Percentiles rank a stretch among this genome's conserved stretches.
Evolutionary conservation across 2,113 vertebrate species (phyloP).

Genomic region (Phalacrocorax brasilianus): DNA sequence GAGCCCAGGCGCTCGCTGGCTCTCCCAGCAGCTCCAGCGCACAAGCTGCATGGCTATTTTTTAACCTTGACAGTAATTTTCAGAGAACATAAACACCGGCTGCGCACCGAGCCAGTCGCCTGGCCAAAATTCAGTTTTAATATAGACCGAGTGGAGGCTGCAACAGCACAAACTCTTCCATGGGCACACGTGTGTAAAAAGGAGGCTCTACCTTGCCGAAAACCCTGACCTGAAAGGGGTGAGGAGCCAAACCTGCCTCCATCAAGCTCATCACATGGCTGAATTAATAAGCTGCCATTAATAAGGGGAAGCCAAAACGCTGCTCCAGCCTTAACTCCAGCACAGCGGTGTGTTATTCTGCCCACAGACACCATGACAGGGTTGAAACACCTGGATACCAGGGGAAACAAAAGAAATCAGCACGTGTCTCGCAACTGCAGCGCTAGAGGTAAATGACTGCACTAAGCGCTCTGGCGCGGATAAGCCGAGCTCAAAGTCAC

Average conservation of each 20-base stretch:
- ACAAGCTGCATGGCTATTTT: not conserved
- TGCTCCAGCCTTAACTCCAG: not conserved
- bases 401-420: not conserved
- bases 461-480: fast-evolving
- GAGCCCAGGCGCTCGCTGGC: not conserved
- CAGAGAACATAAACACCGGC: not conserved
- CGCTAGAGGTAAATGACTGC: fast-evolving
- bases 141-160: not conserved
- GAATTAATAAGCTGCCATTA: not conserved
- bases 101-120: not conserved
- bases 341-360: fast-evolving
- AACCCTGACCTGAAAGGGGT: not conserved
- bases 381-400: not conserved
- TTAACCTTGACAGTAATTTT: not conserved
- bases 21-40: not conserved
- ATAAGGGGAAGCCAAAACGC: fast-evolving
- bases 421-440: not conserved
- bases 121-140: not conserved
- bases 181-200: not conserved
- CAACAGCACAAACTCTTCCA: not conserved
- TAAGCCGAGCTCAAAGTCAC: not conserved
- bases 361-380: fast-evolving
- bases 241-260: not conserved
- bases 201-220: not conserved
- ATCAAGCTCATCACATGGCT: not conserved